Base-by-base conservation (phyloP, 2,888 invertebrate species). In the Laspeyria flexula region DNA sequence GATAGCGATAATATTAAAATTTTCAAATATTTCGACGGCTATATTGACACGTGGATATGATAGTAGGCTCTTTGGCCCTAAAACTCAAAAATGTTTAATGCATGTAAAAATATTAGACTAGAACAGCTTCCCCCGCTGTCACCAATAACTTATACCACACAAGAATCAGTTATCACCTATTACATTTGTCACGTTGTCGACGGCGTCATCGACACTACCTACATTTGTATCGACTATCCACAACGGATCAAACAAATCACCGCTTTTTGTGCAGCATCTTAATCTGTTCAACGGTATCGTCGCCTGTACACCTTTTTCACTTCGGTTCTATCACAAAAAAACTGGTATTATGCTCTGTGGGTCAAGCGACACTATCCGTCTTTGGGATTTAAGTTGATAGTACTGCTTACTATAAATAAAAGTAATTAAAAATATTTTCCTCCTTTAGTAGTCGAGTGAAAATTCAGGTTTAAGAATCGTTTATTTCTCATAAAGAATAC, bases 241-340 rank as follows among this genome's bases (percentile, higher is more conserved):
- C 21, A 16, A 48, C 58, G 48, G 52, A 46, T 48, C 45, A 44
- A 63, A 51, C 35, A 46, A 40, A 46, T 46, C 16, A 18, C 11
- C 39, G 33, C 12, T 63, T 55, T 64, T 67, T 52, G 21, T 30
- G 35, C 12, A 18, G 45, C 25, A 49, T 43, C 53, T 25, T 50
- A 66, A 58, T 64, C 46, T 60, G 27, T n/a, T 34, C 56, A 67
- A 64, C 65, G 65, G 68, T 65, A 53, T 39, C 29, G 44, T 25
- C 16, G n/a, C 38, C 43, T 48, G 56, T 38, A 37, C 25, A 34
- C 15, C 37, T 39, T 46, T 51, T 53, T 60, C 18, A 39, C 30
- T 9, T n/a, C 15, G 25, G 33, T 31, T 29, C 49, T 46, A 25
- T 15, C 15, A 16, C 44, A 44, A 53, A n/a, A n/a, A 38, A 64